phyloP scores from a whole-genome alignment of 2,888 invertebrate genomes.

The Ashinkailepas kermadecensis region DNA sequence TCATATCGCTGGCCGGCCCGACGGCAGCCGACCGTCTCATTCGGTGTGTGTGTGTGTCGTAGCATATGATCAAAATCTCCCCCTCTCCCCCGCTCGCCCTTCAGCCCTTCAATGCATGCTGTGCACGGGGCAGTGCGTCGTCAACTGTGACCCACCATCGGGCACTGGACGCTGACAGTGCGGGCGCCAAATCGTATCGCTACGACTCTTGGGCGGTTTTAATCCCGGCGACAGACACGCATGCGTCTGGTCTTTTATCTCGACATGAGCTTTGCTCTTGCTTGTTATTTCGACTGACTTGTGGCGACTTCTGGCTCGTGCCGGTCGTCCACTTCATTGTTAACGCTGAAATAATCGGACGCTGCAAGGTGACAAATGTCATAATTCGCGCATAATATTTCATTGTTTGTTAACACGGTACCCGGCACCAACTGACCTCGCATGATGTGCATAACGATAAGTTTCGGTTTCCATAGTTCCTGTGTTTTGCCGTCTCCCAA shows the following conservation, averaged over 20 bases:
- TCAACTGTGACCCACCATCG: too few relatives aligned
- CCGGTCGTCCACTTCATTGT: neutral
- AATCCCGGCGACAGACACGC: too few relatives aligned
- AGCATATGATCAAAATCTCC: slow-evolving; percentile 19
- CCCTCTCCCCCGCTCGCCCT: neutral
- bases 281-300: neutral
- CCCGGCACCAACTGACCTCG: neutral
- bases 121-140: too few relatives aligned
- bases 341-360: neutral
- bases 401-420: neutral
- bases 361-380: neutral
- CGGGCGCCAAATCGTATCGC: too few relatives aligned
- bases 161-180: too few relatives aligned
- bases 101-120: too few relatives aligned
- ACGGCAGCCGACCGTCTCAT: neutral
- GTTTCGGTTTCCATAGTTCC: slow-evolving; percentile 20
- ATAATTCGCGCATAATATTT: slow-evolving; percentile 9
- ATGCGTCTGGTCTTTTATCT: neutral
- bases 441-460: neutral
- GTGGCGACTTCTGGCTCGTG: neutral
- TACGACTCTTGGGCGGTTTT: too few relatives aligned
- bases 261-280: neutral
- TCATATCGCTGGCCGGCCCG: neutral
- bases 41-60: slow-evolving; percentile 1
- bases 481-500: slow-evolving; percentile 12